Base-by-base conservation (phyloP, 2,113 vertebrate genomes). In the Elgaria multicarinata region DNA sequence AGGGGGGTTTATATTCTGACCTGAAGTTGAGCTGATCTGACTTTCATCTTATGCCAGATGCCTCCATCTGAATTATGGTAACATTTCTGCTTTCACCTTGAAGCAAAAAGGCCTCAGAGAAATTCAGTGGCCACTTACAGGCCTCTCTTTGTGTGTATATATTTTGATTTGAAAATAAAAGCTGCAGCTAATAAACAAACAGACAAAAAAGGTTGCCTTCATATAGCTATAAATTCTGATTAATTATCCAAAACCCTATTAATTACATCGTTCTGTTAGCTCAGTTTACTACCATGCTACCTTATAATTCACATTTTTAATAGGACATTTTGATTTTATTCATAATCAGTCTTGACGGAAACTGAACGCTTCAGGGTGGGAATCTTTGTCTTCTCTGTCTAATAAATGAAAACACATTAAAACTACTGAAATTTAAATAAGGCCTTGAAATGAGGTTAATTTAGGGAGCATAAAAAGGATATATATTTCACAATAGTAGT, bases 371-470 rank as follows among this genome's bases (percentile, higher is more conserved):
- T 94, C 83, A 16, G 80, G 88, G 90, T 87, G 12, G 39, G n/a
- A 91, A 79, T 93, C 83, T 93, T 87, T 72, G 86, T 84, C 92
- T 90, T 78, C 76, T 87, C 77, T 71, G 44, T 50, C 74, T 92
- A 95, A 96, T 93, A 96, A 96, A 95, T n/a, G 71, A 79, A 67
- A 92, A 87, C 69, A 42, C 78, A 90, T 82, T 87, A 86, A 92
- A 89, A 87, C 88, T 90, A 95, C 94, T 92, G 94, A 91, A 95
- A 96, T 96, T 94, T 95, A 95, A 96, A 95, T 92, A 96, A 95
- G 94, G 90, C 91, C 95, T 94, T 89, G 92, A 92, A 95, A 91
- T 74, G 90, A 92, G 88, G 90, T 95, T 94, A 93, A 93, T 93
- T 94, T 87, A 87, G 87, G 93, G 92, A 96, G 74, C 75, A 88